Evolutionary conservation across 2,888 invertebrate species (phyloP).

Genomic region (Hybos culiciformis): DNA sequence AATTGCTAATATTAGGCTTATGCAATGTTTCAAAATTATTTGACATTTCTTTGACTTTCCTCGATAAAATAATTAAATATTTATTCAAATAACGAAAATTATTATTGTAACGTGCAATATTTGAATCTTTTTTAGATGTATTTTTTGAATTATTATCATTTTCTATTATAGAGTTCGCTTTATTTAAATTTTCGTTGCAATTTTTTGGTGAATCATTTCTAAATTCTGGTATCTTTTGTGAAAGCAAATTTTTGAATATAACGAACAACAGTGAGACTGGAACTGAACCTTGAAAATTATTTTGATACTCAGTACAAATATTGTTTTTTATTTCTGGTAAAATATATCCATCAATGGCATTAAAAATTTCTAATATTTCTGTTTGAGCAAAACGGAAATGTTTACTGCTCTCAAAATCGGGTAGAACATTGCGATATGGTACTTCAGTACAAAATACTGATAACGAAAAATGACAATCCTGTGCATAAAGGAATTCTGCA

Average conservation of each 20-base stretch:
- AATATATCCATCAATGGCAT: conserved; percentile 19
- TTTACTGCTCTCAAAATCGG: conserved; percentile 25
- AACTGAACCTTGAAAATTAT: conserved; percentile 15
- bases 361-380: conserved; percentile 26
- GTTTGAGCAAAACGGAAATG: conserved; percentile 26
- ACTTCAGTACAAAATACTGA: conserved; percentile 33
- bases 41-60: conserved; percentile 23
- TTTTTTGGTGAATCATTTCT: no score
- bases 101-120: conserved; percentile 12
- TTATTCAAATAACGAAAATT: conserved; percentile 22
- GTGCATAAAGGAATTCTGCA: conserved; percentile 31
- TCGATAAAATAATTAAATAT: conserved; percentile 21
- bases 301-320: conserved; percentile 13
- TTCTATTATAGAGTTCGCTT: background rate
- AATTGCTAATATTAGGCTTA: no score
- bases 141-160: background rate
- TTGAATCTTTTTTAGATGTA: conserved; percentile 4
- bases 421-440: conserved; percentile 27
- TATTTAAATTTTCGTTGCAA: background rate
- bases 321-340: conserved; percentile 9
- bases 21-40: conserved; percentile 17
- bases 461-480: conserved; percentile 32
- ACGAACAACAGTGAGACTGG: conserved; percentile 18
- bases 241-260: conserved; percentile 16
- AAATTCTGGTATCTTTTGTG: no score